A percentile compares a stretch with the other conserved stretches of the same genome.
phyloP scores from a whole-genome alignment of 2,113 vertebrate genomes.

The Aptenodytes forsteri region DNA sequence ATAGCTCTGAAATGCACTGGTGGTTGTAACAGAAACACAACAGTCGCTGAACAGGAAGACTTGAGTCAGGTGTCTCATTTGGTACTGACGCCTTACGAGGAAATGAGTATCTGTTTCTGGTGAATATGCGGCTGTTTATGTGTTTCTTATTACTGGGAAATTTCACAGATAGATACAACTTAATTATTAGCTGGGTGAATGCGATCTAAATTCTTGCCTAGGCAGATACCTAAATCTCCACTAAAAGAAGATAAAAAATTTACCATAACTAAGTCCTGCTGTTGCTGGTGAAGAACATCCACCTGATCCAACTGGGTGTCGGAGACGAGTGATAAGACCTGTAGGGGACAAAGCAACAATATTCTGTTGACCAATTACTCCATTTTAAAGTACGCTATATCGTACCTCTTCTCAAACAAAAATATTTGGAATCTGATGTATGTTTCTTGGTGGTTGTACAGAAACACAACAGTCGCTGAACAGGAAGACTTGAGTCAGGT shows the following conservation, averaged over 20 bases:
- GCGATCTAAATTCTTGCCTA: background rate
- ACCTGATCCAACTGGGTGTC: constrained; percentile 78
- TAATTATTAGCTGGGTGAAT: background rate
- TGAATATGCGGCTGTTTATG: background rate
- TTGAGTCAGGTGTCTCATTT: background rate
- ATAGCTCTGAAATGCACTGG: background rate
- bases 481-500: background rate
- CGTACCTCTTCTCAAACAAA: background rate
- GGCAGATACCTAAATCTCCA: background rate
- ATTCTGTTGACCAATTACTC: background rate
- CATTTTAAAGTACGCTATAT: background rate
- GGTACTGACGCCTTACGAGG: background rate
- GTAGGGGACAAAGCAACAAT: background rate
- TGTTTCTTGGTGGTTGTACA: background rate
- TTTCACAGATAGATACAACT: background rate
- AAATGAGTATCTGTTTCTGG: background rate
- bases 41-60: background rate
- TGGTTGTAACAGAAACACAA: background rate
- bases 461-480: background rate
- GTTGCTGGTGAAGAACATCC: constrained; percentile 77
- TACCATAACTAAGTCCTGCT: constrained; percentile 82
- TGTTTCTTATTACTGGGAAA: background rate
- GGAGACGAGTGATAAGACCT: constrained; percentile 84
- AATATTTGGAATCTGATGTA: background rate
- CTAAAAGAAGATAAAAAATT: background rate